phyloP scores from a whole-genome alignment of 2,797 vertebrate genomes.

The Bothrops alternatus region DNA sequence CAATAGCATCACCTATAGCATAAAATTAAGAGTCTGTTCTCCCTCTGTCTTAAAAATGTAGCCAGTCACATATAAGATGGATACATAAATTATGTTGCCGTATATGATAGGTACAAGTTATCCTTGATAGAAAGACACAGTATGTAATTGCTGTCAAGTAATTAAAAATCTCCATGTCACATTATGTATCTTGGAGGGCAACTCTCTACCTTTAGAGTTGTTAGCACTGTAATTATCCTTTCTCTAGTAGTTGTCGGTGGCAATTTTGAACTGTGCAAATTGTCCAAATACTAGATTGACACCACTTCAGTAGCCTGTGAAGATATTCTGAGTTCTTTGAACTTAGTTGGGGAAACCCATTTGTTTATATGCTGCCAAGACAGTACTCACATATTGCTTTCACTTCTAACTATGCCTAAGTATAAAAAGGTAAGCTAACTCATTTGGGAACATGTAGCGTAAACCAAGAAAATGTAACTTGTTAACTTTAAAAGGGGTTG shows the following conservation, averaged over 20 bases:
- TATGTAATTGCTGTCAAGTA: slow-evolving; percentile 17
- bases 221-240: neutral
- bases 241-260: neutral
- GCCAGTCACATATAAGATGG: neutral
- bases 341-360: slow-evolving; percentile 9
- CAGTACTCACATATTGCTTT: slow-evolving; percentile 18
- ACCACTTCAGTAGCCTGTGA: neutral
- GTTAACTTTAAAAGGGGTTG: neutral
- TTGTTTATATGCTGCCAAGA: neutral
- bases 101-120: neutral
- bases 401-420: neutral
- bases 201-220: neutral
- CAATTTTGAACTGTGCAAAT: neutral
- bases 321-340: neutral
- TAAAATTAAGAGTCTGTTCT: slow-evolving; percentile 10
- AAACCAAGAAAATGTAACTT: neutral
- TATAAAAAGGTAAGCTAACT: neutral
- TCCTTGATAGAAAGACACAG: slow-evolving; percentile 34
- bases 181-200: neutral
- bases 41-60: slow-evolving; percentile 3
- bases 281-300: neutral
- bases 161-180: neutral
- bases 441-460: neutral
- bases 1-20: slow-evolving; percentile 47
- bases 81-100: neutral